These are phyloP conservation scores for Oreocharis arfaki DNA, from an alignment of 2,113 vertebrate genomes.

Conservation along the genomic window DNA sequence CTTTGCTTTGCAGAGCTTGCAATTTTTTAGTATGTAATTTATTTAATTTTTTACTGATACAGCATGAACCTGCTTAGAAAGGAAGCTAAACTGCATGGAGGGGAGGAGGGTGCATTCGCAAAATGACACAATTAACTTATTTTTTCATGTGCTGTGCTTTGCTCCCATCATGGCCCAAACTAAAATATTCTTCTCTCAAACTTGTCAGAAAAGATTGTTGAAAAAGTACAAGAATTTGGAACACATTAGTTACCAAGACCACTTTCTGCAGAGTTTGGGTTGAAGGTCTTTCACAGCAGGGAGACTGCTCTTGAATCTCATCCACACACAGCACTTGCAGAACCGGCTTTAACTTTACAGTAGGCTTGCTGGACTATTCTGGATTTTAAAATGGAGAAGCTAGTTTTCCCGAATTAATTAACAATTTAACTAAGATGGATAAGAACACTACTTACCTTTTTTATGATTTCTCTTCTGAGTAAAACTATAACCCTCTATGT, in stretches of 20 bases:
- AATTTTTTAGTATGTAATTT: background rate
- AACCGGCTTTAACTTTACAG: background rate
- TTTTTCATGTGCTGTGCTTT: background rate
- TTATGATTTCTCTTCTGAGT: background rate
- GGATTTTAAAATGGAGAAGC: background rate
- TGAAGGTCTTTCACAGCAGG: background rate
- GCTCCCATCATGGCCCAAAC: background rate
- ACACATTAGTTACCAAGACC: background rate
- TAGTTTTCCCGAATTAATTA: background rate
- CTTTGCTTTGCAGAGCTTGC: background rate
- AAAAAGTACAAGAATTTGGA: background rate
- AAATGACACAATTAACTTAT: background rate
- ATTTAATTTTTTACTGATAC: background rate
- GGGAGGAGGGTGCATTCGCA: background rate
- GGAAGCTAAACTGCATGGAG: background rate
- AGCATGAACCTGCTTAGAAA: background rate
- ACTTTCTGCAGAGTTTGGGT: background rate
- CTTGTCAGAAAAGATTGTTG: background rate
- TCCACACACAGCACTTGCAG: background rate
- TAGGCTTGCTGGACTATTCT: background rate
- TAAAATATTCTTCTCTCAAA: background rate
- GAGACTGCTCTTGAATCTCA: background rate
- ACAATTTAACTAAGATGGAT: background rate
- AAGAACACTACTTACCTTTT: background rate
- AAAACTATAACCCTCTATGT: background rate